Evolutionary conservation across 2,113 vertebrate species (phyloP).

Genomic region (Dipodomys stephensi): DNA sequence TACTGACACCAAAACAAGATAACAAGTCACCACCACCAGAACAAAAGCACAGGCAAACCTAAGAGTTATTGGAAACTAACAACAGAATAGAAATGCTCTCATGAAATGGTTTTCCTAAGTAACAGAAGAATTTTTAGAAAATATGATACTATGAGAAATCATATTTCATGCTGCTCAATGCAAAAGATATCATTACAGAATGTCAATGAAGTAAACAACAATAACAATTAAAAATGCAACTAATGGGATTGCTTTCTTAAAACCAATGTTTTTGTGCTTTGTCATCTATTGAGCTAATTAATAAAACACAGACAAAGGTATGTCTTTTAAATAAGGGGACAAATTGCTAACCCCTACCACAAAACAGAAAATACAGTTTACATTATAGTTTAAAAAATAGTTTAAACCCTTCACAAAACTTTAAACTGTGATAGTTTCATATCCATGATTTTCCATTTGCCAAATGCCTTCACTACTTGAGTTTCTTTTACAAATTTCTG

Average conservation of each 20-base stretch:
- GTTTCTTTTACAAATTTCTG: neutral
- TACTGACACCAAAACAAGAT: too few relatives aligned
- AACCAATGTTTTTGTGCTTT: neutral
- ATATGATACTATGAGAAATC: neutral
- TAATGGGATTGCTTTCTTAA: neutral
- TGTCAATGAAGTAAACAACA: neutral
- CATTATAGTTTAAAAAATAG: neutral
- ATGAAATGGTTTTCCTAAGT: neutral
- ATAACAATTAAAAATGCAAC: too few relatives aligned
- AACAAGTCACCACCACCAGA: too few relatives aligned
- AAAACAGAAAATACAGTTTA: neutral
- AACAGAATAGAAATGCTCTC: neutral
- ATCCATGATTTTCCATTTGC: neutral
- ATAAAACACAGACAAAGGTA: neutral
- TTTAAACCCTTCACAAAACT: neutral
- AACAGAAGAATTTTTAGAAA: conserved; percentile 9
- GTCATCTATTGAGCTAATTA: neutral
- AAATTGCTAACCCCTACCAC: neutral
- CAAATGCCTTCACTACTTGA: neutral
- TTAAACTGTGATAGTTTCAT: neutral
- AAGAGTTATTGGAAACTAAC: neutral
- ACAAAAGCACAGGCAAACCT: too few relatives aligned
- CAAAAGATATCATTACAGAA: neutral
- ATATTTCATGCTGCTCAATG: neutral
- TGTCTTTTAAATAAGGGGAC: neutral